A percentile compares a stretch with the other conserved stretches of the same genome.
These are phyloP conservation scores for Dastarcus helophoroides DNA, from an alignment of 2,888 invertebrate species.

Conservation along the genomic window DNA sequence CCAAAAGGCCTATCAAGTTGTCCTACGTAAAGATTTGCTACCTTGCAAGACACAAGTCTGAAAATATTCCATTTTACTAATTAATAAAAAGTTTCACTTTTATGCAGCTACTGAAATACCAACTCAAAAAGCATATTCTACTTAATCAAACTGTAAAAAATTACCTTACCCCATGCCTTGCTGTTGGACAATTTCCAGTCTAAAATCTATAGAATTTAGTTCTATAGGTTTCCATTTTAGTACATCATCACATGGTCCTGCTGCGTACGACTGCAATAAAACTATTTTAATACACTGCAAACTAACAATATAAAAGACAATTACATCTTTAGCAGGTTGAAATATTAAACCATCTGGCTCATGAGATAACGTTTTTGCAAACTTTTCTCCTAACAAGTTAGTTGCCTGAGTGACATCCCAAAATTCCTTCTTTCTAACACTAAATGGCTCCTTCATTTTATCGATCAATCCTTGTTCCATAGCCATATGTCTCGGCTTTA, in stretches of 20 bases:
- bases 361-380: slow-evolving; percentile 73
- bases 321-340: slow-evolving; percentile 77
- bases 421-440: slow-evolving; percentile 83
- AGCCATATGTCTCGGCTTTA: slow-evolving; percentile 62
- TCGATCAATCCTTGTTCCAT: slow-evolving; percentile 64
- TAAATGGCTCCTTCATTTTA: slow-evolving; percentile 74
- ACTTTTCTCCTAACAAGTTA: slow-evolving; percentile 69
- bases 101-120: too few species aligned
- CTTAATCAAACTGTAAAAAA: slow-evolving; percentile 4
- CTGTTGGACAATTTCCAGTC: slow-evolving; percentile 66
- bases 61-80: slow-evolving; percentile 11
- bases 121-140: not conserved
- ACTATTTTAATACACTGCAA: too few species aligned
- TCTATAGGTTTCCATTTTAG: slow-evolving; percentile 96
- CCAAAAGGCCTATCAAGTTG: slow-evolving; percentile 55
- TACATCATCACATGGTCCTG: slow-evolving; percentile 73
- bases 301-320: slow-evolving; percentile 20
- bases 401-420: slow-evolving; percentile 69
- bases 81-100: slow-evolving; percentile 4
- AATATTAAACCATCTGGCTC: slow-evolving; percentile 98
- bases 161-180: slow-evolving; percentile 56
- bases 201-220: slow-evolving; percentile 94
- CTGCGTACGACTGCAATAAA: slow-evolving; percentile 58
- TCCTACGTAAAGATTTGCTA: slow-evolving; percentile 72
- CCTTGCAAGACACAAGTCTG: slow-evolving; percentile 23